Percentiles rank a stretch among this genome's conserved stretches.
Evolutionary conservation across 2,797 vertebrate species (phyloP).

Genomic region (Pseudomugil tenellus): DNA sequence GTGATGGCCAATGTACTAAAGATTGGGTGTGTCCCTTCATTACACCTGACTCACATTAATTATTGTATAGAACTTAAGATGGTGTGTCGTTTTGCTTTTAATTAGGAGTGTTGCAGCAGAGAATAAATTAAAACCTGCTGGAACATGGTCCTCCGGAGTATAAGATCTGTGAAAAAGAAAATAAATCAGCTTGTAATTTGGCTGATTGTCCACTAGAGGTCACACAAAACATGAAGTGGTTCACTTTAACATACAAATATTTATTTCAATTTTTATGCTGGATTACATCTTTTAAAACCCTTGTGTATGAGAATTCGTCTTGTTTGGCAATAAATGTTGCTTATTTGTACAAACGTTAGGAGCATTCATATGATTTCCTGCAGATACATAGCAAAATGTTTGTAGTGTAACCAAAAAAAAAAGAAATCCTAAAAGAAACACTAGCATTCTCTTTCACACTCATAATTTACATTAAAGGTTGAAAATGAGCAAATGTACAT

Average conservation of each 20-base stretch:
- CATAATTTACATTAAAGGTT: conserved; percentile 40
- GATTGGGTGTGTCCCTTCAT: no score
- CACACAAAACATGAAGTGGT: conserved; percentile 5
- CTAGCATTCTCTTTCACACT: conserved; percentile 32
- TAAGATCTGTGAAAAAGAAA: neutral
- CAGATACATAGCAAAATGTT: conserved; percentile 51
- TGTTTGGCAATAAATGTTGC: conserved; percentile 41
- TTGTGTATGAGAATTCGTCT: conserved; percentile 31
- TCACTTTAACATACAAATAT: conserved; percentile 74
- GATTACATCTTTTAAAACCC: conserved; percentile 42
- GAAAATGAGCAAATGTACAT: conserved; percentile 31
- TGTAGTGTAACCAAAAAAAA: conserved; percentile 62
- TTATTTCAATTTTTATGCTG: conserved; percentile 51
- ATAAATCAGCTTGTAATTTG: neutral
- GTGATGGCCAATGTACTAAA: no score
- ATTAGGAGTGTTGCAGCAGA: no score
- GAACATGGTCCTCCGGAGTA: no score
- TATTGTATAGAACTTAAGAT: no score
- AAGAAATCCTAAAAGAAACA: conserved; percentile 2
- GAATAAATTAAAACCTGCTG: no score
- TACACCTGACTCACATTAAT: no score
- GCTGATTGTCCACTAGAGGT: conserved; percentile 47
- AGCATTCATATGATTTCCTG: conserved; percentile 53
- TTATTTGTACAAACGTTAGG: conserved; percentile 55
- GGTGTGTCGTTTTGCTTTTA: no score